A percentile compares a stretch with the other conserved stretches of the same genome.
These are phyloP conservation scores for Merops nubicus DNA, from an alignment of 2,113 vertebrate genomes.

Conservation along the genomic window DNA sequence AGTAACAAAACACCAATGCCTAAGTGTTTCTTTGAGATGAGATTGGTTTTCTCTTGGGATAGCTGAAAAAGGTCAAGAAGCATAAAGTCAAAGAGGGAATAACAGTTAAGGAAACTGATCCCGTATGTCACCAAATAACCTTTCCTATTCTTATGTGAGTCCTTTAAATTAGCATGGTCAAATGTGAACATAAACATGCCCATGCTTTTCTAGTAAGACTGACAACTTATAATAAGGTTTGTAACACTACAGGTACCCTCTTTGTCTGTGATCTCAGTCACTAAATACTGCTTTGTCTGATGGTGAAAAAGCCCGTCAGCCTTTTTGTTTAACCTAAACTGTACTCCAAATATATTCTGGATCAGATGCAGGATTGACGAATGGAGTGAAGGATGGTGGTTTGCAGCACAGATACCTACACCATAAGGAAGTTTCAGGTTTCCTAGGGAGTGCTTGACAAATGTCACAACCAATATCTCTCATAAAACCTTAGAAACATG, in stretches of 20 bases:
- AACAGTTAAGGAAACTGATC: constrained; percentile 19
- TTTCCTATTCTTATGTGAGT: constrained; percentile 4
- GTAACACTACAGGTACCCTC: not conserved
- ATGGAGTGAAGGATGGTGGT: not conserved
- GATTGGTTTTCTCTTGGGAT: not conserved
- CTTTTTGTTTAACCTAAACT: not conserved
- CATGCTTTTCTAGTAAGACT: not conserved
- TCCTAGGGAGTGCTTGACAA: not conserved
- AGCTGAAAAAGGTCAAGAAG: constrained; percentile 33
- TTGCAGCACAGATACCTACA: not conserved
- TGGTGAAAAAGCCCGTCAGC: not conserved
- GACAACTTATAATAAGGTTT: not conserved
- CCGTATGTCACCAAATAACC: not conserved
- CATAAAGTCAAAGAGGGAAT: not conserved
- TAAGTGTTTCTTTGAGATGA: not conserved
- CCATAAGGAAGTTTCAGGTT: not conserved
- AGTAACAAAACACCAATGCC: not conserved
- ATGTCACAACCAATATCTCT: not conserved
- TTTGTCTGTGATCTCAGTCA: not conserved
- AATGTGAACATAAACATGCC: not conserved
- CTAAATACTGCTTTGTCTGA: not conserved
- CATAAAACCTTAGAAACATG: not conserved
- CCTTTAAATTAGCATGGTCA: not conserved
- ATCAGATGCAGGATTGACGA: not conserved
- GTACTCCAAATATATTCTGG: not conserved